Evolutionary conservation across 92 coral and sea anemone genomes (phyloP).

Genomic region (Porites divaricata): DNA sequence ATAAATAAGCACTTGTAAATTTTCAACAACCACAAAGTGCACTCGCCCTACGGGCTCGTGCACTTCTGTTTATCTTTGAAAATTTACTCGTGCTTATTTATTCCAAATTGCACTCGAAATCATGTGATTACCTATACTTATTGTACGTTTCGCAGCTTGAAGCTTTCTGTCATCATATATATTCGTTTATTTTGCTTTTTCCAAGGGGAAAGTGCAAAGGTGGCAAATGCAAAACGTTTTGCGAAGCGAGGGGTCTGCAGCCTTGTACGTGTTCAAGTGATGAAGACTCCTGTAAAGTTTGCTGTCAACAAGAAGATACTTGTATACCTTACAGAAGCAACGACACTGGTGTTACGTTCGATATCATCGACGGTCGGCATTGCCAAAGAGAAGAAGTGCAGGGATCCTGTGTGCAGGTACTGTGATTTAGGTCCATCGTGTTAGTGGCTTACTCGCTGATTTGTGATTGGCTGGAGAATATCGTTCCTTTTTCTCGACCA

Average conservation of each 20-base stretch:
- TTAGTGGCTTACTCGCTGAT: too few species aligned
- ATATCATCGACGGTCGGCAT: conserved; percentile 73
- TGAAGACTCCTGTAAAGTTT: conserved; percentile 80
- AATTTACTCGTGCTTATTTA: too few species aligned
- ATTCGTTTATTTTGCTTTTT: neutral
- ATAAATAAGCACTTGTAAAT: too few species aligned
- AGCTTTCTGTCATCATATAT: too few species aligned
- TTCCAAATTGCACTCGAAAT: too few species aligned
- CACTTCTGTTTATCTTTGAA: too few species aligned
- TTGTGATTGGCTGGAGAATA: too few species aligned
- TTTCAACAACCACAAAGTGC: too few species aligned
- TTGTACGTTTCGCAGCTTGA: too few species aligned
- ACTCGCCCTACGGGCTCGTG: too few species aligned
- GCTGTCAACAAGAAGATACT: conserved; percentile 56
- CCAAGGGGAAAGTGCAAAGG: conserved; percentile 79
- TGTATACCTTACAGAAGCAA: conserved; percentile 63
- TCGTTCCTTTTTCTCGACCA: too few species aligned
- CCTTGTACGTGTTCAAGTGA: conserved; percentile 80
- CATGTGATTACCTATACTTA: too few species aligned
- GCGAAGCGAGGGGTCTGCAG: conserved; percentile 57
- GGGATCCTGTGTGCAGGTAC: conserved; percentile 74
- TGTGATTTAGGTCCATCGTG: neutral
- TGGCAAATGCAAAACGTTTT: conserved; percentile 84
- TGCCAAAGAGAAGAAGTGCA: conserved; percentile 49
- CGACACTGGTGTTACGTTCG: conserved; percentile 31